Evolutionary conservation across 2,113 vertebrate species (phyloP).

Genomic region (Petrocephalus zakoni): DNA sequence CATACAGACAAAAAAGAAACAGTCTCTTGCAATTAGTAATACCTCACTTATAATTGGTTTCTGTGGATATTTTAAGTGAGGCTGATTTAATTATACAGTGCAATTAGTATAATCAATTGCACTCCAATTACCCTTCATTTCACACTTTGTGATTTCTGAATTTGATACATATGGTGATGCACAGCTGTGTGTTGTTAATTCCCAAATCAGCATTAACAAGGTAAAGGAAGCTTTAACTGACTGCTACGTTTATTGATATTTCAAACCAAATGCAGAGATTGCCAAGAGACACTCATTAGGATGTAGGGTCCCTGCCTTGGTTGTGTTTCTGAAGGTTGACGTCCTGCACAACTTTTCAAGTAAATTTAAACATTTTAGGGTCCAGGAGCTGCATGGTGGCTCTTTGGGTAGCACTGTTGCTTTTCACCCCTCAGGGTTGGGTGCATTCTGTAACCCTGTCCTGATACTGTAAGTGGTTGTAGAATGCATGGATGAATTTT

Average conservation of each 20-base stretch:
- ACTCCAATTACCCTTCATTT: constrained; percentile 20
- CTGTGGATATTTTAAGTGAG: constrained; percentile 23
- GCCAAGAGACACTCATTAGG: background rate
- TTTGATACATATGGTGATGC: constrained; percentile 17
- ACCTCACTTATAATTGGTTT: constrained; percentile 21
- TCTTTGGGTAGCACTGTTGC: background rate
- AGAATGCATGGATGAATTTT: background rate
- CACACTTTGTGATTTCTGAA: constrained; percentile 21
- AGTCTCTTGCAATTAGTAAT: background rate
- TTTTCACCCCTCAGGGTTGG: background rate
- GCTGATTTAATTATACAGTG: constrained; percentile 18
- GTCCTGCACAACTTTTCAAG: background rate
- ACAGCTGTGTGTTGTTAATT: constrained; percentile 16
- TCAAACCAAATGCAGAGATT: background rate
- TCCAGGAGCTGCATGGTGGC: background rate
- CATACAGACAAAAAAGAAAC: background rate
- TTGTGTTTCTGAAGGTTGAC: background rate
- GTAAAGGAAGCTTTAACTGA: background rate
- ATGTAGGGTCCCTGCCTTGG: background rate
- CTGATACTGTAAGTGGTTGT: background rate
- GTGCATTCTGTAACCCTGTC: background rate
- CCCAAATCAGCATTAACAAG: background rate
- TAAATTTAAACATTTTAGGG: background rate
- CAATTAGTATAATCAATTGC: constrained; percentile 28
- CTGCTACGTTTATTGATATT: background rate